Evolutionary conservation across 2,888 invertebrate genomes (phyloP).

Genomic region (Elmis aenea): DNA sequence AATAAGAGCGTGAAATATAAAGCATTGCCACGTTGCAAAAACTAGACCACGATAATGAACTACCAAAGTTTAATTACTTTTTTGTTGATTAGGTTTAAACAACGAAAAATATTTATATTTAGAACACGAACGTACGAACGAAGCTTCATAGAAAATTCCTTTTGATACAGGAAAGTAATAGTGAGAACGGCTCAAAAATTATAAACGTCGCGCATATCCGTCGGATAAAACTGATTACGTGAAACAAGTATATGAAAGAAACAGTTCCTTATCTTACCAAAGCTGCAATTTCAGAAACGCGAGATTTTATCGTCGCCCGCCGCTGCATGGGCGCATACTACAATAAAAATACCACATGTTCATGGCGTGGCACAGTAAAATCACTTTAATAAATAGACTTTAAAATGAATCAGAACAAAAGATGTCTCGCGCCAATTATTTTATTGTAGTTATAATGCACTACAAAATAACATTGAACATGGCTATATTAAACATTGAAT

Average conservation of each 20-base stretch:
- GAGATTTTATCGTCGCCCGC: slow-evolving; percentile 10
- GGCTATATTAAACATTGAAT: too few relatives aligned
- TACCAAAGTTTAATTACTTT: slow-evolving; percentile 23
- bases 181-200: slow-evolving; percentile 15
- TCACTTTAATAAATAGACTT: too few relatives aligned
- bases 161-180: too few relatives aligned
- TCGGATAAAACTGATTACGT: slow-evolving; percentile 14
- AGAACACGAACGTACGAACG: too few relatives aligned
- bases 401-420: too few relatives aligned
- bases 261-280: slow-evolving; percentile 12
- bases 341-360: too few relatives aligned
- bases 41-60: slow-evolving; percentile 22
- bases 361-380: too few relatives aligned
- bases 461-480: too few relatives aligned
- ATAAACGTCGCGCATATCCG: slow-evolving; percentile 14
- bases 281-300: slow-evolving; percentile 21
- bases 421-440: too few relatives aligned
- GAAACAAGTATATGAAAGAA: slow-evolving; percentile 12
- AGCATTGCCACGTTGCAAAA: slow-evolving; percentile 35
- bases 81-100: slow-evolving; percentile 5
- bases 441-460: too few relatives aligned
- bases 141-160: too few relatives aligned
- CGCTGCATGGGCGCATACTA: background rate
- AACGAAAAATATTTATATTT: background rate
- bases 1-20: slow-evolving; percentile 39